A percentile compares a stretch with the other conserved stretches of the same genome.
phyloP scores from a whole-genome alignment of 2,797 vertebrate species.

The Sciurus vulgaris region DNA sequence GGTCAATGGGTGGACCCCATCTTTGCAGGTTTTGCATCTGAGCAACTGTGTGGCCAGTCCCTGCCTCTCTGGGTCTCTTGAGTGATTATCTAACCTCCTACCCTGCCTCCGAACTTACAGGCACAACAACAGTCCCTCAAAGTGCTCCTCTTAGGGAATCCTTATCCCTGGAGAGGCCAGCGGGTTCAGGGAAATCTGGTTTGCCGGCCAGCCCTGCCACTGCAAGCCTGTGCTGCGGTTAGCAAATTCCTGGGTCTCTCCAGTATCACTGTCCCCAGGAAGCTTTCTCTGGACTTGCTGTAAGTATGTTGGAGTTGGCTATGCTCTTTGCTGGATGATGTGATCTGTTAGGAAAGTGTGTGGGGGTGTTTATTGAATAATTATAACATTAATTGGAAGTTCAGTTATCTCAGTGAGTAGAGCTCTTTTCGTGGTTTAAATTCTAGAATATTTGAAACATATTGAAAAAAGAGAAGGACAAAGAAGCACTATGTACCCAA shows the following conservation, averaged over 20 bases:
- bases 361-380: neutral
- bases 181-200: neutral
- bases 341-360: neutral
- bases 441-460: neutral
- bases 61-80: neutral
- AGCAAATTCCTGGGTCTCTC: neutral
- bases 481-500: neutral
- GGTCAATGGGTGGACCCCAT: neutral
- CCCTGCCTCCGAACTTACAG: neutral
- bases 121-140: accelerated
- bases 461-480: neutral
- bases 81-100: neutral
- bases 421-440: neutral
- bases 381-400: neutral
- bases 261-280: neutral
- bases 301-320: neutral
- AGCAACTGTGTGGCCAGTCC: neutral
- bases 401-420: neutral
- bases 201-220: neutral
- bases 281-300: neutral
- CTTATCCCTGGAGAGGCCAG: neutral
- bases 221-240: too few species aligned
- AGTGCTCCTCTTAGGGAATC: neutral
- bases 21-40: neutral
- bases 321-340: neutral